phyloP scores from a whole-genome alignment of 2,888 invertebrate species.

The Tenthredo distinguenda region DNA sequence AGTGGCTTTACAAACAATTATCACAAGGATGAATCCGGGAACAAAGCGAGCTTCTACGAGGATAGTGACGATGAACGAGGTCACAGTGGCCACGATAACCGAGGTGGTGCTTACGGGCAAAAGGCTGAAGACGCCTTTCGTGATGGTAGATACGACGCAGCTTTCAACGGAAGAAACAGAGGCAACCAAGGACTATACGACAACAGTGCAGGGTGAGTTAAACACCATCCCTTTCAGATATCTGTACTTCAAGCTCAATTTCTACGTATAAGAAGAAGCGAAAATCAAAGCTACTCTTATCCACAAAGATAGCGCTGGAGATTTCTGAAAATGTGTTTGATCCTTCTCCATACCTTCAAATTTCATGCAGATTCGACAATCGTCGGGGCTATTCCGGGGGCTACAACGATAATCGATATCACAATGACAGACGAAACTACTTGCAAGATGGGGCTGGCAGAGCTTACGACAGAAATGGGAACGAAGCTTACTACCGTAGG shows the following conservation, averaged over 20 bases:
- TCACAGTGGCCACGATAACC: conserved; percentile 71
- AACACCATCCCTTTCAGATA: neutral
- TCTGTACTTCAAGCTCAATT: neutral
- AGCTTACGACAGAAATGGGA: conserved; percentile 70
- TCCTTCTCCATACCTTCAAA: neutral
- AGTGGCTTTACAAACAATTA: conserved; percentile 86
- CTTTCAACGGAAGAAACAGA: conserved; percentile 57
- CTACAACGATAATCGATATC: conserved; percentile 79
- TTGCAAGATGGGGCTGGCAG: conserved; percentile 78
- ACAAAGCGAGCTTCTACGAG: conserved; percentile 85
- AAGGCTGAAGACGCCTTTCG: conserved; percentile 62
- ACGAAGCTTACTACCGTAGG: conserved; percentile 60
- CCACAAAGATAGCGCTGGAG: neutral
- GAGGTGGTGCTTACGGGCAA: conserved; percentile 70
- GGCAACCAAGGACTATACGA: conserved; percentile 57
- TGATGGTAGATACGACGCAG: conserved; percentile 60
- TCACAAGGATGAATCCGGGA: conserved; percentile 86
- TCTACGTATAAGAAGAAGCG: neutral
- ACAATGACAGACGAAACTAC: conserved; percentile 78
- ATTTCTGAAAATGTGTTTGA: neutral
- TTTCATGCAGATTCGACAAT: conserved; percentile 73
- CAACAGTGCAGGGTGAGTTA: conserved; percentile 61
- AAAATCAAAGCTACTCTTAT: neutral
- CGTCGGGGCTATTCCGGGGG: conserved; percentile 78
- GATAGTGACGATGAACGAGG: conserved; percentile 80